These are phyloP conservation scores for Liopterus haemorrhoidalis DNA, from an alignment of 2,888 invertebrate genomes.

Conservation along the genomic window DNA sequence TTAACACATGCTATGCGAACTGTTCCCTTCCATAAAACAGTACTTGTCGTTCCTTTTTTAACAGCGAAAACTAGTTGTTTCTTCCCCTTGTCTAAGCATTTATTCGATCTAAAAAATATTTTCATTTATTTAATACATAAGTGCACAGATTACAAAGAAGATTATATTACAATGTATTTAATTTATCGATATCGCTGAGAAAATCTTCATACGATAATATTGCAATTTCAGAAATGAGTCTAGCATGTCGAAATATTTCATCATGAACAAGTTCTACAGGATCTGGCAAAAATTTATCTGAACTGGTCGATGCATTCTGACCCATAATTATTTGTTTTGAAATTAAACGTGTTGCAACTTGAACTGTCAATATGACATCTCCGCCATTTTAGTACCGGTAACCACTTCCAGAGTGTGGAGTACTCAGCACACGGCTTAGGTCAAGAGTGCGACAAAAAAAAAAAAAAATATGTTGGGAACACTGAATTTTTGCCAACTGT, in stretches of 20 bases:
- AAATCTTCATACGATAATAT: constrained; percentile 55
- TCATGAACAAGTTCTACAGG: constrained; percentile 35
- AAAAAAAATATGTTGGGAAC: no score
- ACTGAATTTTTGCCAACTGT: no score
- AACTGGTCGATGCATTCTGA: constrained; percentile 17
- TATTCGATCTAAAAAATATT: constrained; percentile 49
- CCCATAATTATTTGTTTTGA: no score
- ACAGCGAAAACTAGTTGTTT: constrained; percentile 60
- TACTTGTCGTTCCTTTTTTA: constrained; percentile 57
- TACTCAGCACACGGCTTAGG: no score
- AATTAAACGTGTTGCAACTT: no score
- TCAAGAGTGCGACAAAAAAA: no score
- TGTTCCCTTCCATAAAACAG: constrained; percentile 63
- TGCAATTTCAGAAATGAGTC: constrained; percentile 45
- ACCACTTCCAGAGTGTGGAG: no score
- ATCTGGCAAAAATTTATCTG: constrained; percentile 28
- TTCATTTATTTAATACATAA: constrained; percentile 3
- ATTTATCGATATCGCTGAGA: constrained; percentile 50
- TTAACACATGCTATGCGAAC: constrained; percentile 61
- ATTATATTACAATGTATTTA: constrained; percentile 56
- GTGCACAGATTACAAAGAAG: not conserved
- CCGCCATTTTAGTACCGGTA: no score
- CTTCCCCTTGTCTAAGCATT: constrained; percentile 55
- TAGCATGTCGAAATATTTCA: constrained; percentile 40
- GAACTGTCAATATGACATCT: no score